A percentile compares a stretch with the other conserved stretches of the same genome.
Conservation (phyloP, 2,888 invertebrate genomes). For the Drosophila suboccidentalis region DNA sequence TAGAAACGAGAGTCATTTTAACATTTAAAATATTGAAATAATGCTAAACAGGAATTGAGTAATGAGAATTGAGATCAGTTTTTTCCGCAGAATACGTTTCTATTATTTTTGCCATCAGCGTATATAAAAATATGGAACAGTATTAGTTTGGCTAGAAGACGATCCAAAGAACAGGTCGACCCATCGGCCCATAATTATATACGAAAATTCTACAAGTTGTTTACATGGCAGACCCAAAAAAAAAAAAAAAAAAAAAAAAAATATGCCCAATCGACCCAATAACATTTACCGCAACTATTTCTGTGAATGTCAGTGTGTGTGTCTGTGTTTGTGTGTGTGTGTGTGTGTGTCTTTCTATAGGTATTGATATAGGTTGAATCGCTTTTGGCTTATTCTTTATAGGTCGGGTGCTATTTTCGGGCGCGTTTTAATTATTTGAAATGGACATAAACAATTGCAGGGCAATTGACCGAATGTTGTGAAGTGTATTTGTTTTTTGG, state of each 20-base stretch:
- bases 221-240: constrained; percentile 34
- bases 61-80: no score
- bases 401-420: constrained; percentile 47
- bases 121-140: not conserved
- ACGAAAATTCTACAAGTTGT: constrained; percentile 42
- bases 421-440: constrained; percentile 60
- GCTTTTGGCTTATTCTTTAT: constrained; percentile 51
- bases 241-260: constrained; percentile 1
- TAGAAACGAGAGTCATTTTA: no score
- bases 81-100: no score
- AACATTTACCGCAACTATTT: constrained; percentile 44
- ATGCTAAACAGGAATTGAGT: no score
- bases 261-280: constrained; percentile 30
- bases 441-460: constrained; percentile 62
- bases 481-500: constrained; percentile 27
- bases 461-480: constrained; percentile 40
- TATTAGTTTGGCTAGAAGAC: not conserved
- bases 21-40: no score
- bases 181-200: constrained; percentile 15
- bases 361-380: constrained; percentile 41
- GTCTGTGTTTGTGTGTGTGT: not conserved
- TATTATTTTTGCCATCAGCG: no score
- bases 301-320: constrained; percentile 9
- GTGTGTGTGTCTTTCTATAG: not conserved
- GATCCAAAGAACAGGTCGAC: not conserved